phyloP scores from a whole-genome alignment of 2,797 vertebrate species.

The Ciconia nigra region DNA sequence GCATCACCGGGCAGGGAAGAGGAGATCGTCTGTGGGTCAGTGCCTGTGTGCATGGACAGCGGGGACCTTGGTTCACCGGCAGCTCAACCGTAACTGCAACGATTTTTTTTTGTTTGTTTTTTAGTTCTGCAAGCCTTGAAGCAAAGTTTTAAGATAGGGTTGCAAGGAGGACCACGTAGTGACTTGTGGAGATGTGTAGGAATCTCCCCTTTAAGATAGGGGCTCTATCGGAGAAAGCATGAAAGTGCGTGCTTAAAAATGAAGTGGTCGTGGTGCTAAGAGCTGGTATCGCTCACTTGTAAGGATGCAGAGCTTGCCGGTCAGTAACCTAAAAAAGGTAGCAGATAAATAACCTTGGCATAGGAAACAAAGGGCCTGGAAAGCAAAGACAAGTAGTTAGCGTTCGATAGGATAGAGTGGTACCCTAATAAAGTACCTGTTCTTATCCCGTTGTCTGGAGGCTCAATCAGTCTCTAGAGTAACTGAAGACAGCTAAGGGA shows the following conservation, averaged over 20 bases:
- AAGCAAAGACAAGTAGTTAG: neutral
- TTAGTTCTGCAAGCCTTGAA: neutral
- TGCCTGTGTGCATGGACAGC: neutral
- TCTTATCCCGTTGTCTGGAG: neutral
- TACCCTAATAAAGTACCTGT: neutral
- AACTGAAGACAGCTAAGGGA: neutral
- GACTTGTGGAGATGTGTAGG: neutral
- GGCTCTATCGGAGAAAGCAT: neutral
- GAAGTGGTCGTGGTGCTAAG: neutral
- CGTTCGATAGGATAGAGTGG: neutral
- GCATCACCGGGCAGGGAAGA: too few species aligned
- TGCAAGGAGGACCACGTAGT: neutral
- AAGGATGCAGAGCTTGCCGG: neutral
- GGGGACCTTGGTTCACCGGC: neutral
- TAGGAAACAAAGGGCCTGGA: neutral
- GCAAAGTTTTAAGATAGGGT: neutral
- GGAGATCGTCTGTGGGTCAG: neutral
- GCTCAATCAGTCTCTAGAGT: neutral
- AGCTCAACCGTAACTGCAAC: neutral
- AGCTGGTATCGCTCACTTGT: neutral
- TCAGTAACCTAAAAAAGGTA: neutral
- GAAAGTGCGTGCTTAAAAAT: neutral
- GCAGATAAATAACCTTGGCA: neutral
- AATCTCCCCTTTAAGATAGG: neutral
- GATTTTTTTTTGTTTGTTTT: too few species aligned